A percentile compares a stretch with the other conserved stretches of the same genome.
Conservation (phyloP, 2,888 invertebrate genomes). For the Amblyjoppa fuscipennis region DNA sequence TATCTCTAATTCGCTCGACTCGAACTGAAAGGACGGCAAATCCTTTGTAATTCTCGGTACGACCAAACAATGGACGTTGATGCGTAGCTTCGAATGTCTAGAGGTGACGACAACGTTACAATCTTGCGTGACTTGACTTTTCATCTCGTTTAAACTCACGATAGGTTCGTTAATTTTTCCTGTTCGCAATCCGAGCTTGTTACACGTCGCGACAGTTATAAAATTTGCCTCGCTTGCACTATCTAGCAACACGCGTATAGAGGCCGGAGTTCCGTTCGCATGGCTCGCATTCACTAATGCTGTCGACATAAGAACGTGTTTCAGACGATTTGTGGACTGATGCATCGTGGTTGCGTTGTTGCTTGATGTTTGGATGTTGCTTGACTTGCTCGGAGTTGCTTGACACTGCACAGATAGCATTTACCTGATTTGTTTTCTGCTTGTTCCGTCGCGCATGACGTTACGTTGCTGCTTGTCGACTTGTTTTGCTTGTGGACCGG, state of each 20-base stretch:
- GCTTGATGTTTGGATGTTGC: neutral
- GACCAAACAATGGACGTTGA: conserved; percentile 46
- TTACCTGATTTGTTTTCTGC: conserved; percentile 3
- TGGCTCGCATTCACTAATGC: conserved; percentile 49
- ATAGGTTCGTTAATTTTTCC: conserved; percentile 27
- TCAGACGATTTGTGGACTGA: conserved; percentile 10
- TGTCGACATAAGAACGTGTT: conserved; percentile 52
- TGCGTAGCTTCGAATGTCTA: conserved; percentile 29
- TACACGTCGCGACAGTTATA: conserved; percentile 45
- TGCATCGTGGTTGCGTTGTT: conserved; percentile 37
- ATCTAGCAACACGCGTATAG: conserved; percentile 60
- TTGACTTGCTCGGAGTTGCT: neutral
- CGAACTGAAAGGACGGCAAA: conserved; percentile 51
- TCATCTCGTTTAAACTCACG: conserved; percentile 53
- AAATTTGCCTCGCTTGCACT: conserved; percentile 64
- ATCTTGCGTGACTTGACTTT: conserved; percentile 29
- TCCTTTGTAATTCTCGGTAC: conserved; percentile 56
- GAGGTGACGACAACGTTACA: conserved; percentile 46
- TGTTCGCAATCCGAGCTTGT: conserved; percentile 39
- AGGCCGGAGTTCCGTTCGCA: conserved; percentile 23
- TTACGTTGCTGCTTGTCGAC: conserved; percentile 17
- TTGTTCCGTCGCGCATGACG: neutral
- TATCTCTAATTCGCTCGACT: conserved; percentile 47
- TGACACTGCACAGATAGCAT: conserved; percentile 48
- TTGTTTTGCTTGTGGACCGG: conserved; percentile 11